phyloP scores from a whole-genome alignment of 2,797 vertebrate species.

The Thaleichthys pacificus region DNA sequence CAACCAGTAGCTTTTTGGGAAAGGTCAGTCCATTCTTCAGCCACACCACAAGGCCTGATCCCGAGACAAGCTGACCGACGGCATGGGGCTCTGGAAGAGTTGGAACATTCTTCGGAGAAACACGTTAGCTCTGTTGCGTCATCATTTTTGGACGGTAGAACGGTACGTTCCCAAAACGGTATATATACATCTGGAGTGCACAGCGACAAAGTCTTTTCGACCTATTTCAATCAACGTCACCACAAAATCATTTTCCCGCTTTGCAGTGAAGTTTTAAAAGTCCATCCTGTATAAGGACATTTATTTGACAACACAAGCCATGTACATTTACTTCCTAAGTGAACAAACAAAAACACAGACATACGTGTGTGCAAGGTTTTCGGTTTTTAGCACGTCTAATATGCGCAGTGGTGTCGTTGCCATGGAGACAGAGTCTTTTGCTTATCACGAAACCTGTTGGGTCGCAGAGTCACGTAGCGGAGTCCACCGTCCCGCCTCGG shows the following conservation, averaged over 20 bases:
- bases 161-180: background rate
- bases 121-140: background rate
- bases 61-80: background rate
- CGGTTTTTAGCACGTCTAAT: background rate
- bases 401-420: background rate
- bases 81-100: background rate
- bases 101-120: background rate
- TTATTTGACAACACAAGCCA: slow-evolving; percentile 5
- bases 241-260: slow-evolving; percentile 1
- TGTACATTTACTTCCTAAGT: slow-evolving; percentile 2
- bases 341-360: background rate
- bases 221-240: background rate
- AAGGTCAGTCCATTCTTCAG: slow-evolving; percentile 24
- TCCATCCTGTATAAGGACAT: background rate
- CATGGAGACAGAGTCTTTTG: background rate
- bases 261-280: slow-evolving; percentile 5
- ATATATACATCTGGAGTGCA: background rate
- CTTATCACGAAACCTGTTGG: too few species aligned
- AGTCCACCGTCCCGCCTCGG: too few species aligned
- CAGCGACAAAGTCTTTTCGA: background rate
- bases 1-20: slow-evolving; percentile 13
- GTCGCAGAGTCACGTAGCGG: too few species aligned
- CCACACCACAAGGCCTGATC: background rate
- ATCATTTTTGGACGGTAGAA: background rate
- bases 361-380: background rate